A percentile compares a stretch with the other conserved stretches of the same genome.
phyloP scores from a whole-genome alignment of 2,113 vertebrate genomes.

The Ascaphus truei region DNA sequence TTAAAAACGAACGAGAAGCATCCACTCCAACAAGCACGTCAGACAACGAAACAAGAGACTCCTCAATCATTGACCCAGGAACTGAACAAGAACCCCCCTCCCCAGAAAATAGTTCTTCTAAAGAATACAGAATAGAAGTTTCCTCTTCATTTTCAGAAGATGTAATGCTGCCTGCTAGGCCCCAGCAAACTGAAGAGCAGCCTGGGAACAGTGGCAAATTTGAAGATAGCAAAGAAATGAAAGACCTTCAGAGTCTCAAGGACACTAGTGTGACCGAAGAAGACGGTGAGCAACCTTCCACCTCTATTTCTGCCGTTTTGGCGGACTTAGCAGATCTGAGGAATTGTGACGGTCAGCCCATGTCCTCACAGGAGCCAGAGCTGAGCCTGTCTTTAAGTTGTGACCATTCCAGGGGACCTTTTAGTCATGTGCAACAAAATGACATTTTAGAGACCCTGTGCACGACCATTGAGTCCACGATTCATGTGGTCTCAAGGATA shows the following conservation, averaged over 20 bases:
- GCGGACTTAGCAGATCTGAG: slow-evolving; percentile 73
- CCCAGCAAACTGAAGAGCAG: slow-evolving; percentile 59
- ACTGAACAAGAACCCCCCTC: slow-evolving; percentile 94
- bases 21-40: slow-evolving; percentile 92
- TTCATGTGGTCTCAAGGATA: slow-evolving; percentile 89
- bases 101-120: slow-evolving; percentile 72
- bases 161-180: slow-evolving; percentile 55
- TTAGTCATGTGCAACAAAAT: slow-evolving; percentile 72
- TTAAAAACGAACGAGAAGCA: slow-evolving; percentile 79
- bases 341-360: slow-evolving; percentile 70
- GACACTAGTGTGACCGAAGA: slow-evolving; percentile 63
- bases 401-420: slow-evolving; percentile 77
- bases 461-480: slow-evolving; percentile 92
- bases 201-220: slow-evolving; percentile 53
- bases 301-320: slow-evolving; percentile 67
- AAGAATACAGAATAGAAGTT: slow-evolving; percentile 86
- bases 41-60: slow-evolving; percentile 95
- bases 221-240: slow-evolving; percentile 69
- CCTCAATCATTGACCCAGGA: slow-evolving; percentile 94
- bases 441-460: slow-evolving; percentile 95
- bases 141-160: slow-evolving; percentile 79
- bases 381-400: slow-evolving; percentile 62
- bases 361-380: slow-evolving; percentile 73
- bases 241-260: slow-evolving; percentile 67
- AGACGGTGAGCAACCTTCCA: slow-evolving; percentile 72